Evolutionary conservation across 2,113 vertebrate species (phyloP), one percentile per base, ranked within the genome.

Genomic region (Dipodomys merriami): DNA sequence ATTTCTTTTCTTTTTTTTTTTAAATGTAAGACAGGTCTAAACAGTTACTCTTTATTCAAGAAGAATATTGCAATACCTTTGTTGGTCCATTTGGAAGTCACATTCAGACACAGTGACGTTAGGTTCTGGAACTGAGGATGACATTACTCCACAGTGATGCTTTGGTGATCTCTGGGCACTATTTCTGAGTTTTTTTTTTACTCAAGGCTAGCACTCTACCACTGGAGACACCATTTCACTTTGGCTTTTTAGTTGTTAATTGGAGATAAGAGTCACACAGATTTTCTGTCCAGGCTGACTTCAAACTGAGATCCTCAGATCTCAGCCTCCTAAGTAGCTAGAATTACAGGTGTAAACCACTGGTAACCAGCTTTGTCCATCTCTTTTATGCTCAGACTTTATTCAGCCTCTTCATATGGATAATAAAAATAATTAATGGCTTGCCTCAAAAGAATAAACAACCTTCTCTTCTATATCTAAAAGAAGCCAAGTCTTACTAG

Each of bases 371-470:
- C 53, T 94, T 80, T 11, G 29, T 91, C 95, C 90, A 89, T 95
- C 46, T 95, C 22, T 64, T 94, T 46, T 93, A 74, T 91, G 83
- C 80, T 49, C 80, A 27, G 90, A 96, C 95, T 95, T 93, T 53
- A 80, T 85, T 92, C 69, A 74, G 85, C 67, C 46, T 80, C 44
- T 90, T 85, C 76, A 46, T 57, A 65, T 46, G 78, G 3, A 5
- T 85, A 95, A 85, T 22, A 92, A 39, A 39, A 39, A 87, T 91
- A 96, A 84, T 93, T 86, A 92, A 97, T 95, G 57, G 22, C 19
- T 71, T 91, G 62, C 44, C 62, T 86, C 39, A 88, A 90, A 97
- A 94, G 33, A 60, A 86, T 72, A 79, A 92, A 93, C 90, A 95
- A 95, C 44, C 64, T 20, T 10, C 65, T 79, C 22, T 1, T 73